A percentile compares a stretch with the other conserved stretches of the same genome.
Conservation (phyloP, 2,113 vertebrate species). For the Bostrychus sinensis region DNA sequence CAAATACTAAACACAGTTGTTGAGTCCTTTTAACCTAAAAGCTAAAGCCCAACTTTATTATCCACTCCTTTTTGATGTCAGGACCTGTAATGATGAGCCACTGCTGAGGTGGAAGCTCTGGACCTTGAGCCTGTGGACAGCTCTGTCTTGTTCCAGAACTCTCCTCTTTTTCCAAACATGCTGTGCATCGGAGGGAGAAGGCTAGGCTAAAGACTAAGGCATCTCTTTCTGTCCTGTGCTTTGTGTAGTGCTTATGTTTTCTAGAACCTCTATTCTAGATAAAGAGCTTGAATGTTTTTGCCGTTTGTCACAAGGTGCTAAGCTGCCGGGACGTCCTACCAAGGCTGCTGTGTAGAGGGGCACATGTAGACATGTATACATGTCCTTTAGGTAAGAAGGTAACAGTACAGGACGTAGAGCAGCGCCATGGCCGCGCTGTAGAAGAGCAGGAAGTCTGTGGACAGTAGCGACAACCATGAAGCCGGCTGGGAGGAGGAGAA, state of each 20-base stretch:
- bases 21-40: too few species aligned
- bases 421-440: slow-evolving; percentile 84
- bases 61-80: too few species aligned
- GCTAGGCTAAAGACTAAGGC: slow-evolving; percentile 57
- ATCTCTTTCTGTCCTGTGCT: slow-evolving; percentile 23
- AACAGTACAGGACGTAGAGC: slow-evolving; percentile 80
- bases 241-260: slow-evolving; percentile 10
- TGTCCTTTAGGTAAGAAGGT: slow-evolving; percentile 65
- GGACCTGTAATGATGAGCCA: neutral
- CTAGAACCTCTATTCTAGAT: neutral
- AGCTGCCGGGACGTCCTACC: slow-evolving; percentile 2
- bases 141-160: slow-evolving; percentile 5
- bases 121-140: neutral
- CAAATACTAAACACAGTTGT: too few species aligned
- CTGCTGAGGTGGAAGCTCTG: neutral
- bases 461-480: slow-evolving; percentile 71
- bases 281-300: slow-evolving; percentile 2
- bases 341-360: slow-evolving; percentile 20
- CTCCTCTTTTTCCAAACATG: neutral
- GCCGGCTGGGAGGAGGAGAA: slow-evolving; percentile 36
- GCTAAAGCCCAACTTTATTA: too few species aligned
- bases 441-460: slow-evolving; percentile 87
- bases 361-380: neutral
- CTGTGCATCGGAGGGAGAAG: slow-evolving; percentile 13
- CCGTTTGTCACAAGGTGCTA: slow-evolving; percentile 22